These are phyloP conservation scores for Atrina japonica DNA, from an alignment of 2,888 invertebrate species.

Conservation along the genomic window DNA sequence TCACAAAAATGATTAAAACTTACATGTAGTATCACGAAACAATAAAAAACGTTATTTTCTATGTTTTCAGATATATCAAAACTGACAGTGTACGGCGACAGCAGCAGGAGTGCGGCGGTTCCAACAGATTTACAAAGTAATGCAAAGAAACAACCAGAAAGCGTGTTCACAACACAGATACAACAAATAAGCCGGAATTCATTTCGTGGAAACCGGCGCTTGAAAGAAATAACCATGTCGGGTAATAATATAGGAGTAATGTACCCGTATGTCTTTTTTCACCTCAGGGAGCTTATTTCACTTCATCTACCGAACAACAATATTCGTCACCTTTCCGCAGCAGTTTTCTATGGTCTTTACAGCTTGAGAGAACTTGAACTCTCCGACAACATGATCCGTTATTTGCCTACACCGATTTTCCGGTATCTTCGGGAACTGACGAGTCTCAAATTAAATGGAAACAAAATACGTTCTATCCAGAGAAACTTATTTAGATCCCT, in stretches of 20 bases:
- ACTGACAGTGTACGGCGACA: constrained; percentile 60
- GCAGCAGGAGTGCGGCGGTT: constrained; percentile 43
- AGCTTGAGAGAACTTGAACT: constrained; percentile 52
- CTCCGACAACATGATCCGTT: constrained; percentile 61
- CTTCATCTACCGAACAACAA: constrained; percentile 60
- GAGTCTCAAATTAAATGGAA: constrained; percentile 57
- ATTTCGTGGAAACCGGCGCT: constrained; percentile 46
- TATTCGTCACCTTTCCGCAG: constrained; percentile 60
- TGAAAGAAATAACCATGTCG: constrained; percentile 56
- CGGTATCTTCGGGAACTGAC: constrained; percentile 45
- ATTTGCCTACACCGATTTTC: constrained; percentile 54
- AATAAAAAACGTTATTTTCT: too few relatives aligned
- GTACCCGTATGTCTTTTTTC: constrained; percentile 57
- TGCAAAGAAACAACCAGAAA: too few relatives aligned
- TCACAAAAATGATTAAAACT: too few relatives aligned
- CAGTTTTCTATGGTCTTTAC: constrained; percentile 53
- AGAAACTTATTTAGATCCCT: constrained; percentile 46
- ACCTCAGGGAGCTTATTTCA: constrained; percentile 48
- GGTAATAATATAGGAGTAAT: constrained; percentile 58
- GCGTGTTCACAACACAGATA: constrained; percentile 39
- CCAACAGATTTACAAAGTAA: too few relatives aligned
- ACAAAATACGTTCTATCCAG: constrained; percentile 51
- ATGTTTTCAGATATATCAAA: constrained; percentile 59
- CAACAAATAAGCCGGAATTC: constrained; percentile 49
- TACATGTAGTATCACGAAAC: too few relatives aligned